Percentiles rank a stretch among this genome's conserved stretches.
phyloP scores from a whole-genome alignment of 2,888 invertebrate species.

The Labia minor region DNA sequence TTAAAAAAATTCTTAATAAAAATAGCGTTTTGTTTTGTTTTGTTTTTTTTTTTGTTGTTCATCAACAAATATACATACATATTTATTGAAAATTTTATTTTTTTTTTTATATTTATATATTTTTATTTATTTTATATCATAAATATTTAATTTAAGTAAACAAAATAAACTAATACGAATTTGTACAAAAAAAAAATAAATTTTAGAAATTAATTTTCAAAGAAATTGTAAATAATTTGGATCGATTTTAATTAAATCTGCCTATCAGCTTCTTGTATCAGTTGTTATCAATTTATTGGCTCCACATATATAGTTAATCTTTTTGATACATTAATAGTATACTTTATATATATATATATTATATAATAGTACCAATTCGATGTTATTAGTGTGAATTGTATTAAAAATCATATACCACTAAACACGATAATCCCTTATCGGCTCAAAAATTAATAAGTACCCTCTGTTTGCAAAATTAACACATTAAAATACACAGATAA shows the following conservation, averaged over 20 bases:
- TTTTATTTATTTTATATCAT: too few relatives aligned
- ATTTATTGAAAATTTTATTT: not conserved
- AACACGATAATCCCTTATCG: slow-evolving; percentile 1
- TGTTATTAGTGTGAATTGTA: not conserved
- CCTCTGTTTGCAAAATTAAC: not conserved
- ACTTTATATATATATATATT: not conserved
- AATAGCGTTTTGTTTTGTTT: not conserved
- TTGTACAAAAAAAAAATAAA: too few relatives aligned
- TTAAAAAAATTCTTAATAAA: not conserved
- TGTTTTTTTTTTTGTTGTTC: too few relatives aligned
- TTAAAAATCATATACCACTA: not conserved
- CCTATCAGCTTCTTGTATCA: not conserved
- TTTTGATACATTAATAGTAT: not conserved
- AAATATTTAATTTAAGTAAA: too few relatives aligned
- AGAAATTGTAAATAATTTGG: too few relatives aligned
- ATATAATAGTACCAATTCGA: not conserved
- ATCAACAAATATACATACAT: slow-evolving; percentile 3
- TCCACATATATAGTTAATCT: not conserved
- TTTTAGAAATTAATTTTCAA: too few relatives aligned
- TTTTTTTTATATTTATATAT: not conserved
- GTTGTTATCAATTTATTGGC: not conserved
- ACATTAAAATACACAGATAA: too few relatives aligned
- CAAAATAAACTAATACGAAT: too few relatives aligned
- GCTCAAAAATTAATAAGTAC: not conserved
- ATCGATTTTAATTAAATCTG: slow-evolving; percentile 6